A percentile compares a stretch with the other conserved stretches of the same genome.
Conservation (phyloP, 2,797 vertebrate species). For the Varecia variegata region DNA sequence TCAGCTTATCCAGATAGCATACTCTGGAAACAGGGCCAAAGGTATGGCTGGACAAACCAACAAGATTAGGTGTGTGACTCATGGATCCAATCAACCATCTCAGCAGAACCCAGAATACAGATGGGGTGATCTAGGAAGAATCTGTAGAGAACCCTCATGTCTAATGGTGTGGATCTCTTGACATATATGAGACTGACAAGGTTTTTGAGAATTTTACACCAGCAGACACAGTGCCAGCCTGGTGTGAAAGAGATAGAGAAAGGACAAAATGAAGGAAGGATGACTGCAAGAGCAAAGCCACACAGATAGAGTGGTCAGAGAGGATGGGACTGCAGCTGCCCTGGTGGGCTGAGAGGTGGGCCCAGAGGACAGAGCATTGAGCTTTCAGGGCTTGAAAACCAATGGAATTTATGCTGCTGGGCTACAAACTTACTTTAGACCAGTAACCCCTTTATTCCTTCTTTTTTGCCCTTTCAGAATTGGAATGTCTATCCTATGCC, state of each 20-base stretch:
- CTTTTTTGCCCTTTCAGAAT: slow-evolving; percentile 32
- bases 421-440: slow-evolving; percentile 1
- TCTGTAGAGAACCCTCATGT: background rate
- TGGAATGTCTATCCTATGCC: background rate
- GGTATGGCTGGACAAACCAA: background rate
- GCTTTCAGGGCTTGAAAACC: background rate
- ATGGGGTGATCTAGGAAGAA: background rate
- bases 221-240: background rate
- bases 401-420: slow-evolving; percentile 1
- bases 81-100: background rate
- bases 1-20: background rate
- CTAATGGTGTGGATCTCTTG: background rate
- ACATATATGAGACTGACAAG: background rate
- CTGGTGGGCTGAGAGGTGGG: background rate
- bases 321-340: background rate
- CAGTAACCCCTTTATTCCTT: background rate
- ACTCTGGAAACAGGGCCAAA: slow-evolving; percentile 28
- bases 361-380: background rate
- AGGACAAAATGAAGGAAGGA: slow-evolving; percentile 33
- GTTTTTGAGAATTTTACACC: slow-evolving; percentile 10
- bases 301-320: background rate
- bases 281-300: background rate
- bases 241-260: background rate
- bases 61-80: background rate
- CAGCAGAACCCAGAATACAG: slow-evolving; percentile 12